Percentiles rank a stretch among this genome's conserved stretches.
phyloP scores from a whole-genome alignment of 92 coral and sea anemone genomes.

The Hydrozoanthus gracilis region DNA sequence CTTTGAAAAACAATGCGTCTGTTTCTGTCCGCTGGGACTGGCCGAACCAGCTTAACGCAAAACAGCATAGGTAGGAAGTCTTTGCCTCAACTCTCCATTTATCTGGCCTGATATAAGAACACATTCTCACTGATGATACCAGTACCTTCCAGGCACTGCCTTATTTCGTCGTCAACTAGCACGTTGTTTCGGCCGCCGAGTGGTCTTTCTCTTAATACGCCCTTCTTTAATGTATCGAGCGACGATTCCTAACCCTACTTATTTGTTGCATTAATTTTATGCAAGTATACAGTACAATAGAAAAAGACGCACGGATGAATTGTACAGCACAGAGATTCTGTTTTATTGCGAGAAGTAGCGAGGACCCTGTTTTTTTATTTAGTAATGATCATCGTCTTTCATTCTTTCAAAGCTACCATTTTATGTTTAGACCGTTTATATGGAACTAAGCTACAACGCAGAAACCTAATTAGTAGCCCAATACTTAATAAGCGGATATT shows the following conservation, averaged over 20 bases:
- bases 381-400: too few species aligned
- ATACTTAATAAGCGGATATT: too few species aligned
- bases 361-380: too few species aligned
- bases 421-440: too few species aligned
- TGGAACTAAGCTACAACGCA: too few species aligned
- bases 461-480: too few species aligned
- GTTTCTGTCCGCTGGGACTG: conserved; percentile 61
- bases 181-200: too few species aligned
- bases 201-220: too few species aligned
- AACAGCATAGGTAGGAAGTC: conserved; percentile 40
- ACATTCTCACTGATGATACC: conserved; percentile 44
- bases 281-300: conserved; percentile 48
- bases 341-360: too few species aligned
- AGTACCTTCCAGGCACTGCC: conserved; percentile 21
- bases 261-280: conserved; percentile 29
- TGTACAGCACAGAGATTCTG: too few species aligned
- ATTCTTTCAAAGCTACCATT: too few species aligned
- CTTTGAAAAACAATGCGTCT: conserved; percentile 54
- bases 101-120: not conserved
- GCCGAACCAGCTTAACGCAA: conserved; percentile 53
- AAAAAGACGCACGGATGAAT: not conserved
- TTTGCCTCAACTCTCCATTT: conserved; percentile 2
- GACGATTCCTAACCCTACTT: conserved; percentile 45
- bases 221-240: conserved; percentile 48
- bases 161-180: too few species aligned